Conservation (phyloP, 2,113 vertebrate genomes). For the Bambusicola thoracicus region DNA sequence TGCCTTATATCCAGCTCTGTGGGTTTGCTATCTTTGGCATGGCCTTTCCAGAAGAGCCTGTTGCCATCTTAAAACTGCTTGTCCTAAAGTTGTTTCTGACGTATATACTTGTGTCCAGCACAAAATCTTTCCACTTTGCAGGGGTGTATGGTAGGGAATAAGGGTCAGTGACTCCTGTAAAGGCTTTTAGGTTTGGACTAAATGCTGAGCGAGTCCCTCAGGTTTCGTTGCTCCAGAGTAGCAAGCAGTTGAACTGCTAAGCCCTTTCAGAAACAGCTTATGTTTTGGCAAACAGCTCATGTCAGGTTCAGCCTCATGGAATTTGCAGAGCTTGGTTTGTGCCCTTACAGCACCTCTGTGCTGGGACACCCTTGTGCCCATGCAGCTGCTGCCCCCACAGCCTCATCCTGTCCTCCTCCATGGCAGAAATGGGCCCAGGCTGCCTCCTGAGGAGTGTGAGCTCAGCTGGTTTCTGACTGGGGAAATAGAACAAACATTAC, state of each 20-base stretch:
- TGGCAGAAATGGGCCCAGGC: too few species aligned
- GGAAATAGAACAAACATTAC: neutral
- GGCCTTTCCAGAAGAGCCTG: neutral
- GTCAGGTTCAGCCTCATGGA: neutral
- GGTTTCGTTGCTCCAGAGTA: neutral
- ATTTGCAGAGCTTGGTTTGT: neutral
- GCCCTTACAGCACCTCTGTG: neutral
- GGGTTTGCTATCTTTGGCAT: neutral
- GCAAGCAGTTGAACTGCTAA: neutral
- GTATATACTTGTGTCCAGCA: neutral
- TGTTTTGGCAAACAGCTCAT: neutral
- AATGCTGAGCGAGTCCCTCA: neutral
- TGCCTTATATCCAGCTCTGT: neutral
- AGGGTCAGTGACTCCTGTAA: neutral
- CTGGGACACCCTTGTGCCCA: rapidly evolving
- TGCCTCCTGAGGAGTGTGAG: neutral
- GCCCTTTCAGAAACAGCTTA: neutral
- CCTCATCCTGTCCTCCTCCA: neutral
- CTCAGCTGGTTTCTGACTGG: neutral
- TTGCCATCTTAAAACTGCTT: neutral
- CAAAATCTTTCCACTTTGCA: neutral
- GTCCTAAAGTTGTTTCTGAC: neutral
- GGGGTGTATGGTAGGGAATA: neutral
- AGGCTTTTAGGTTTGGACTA: neutral
- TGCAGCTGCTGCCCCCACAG: neutral